Base-by-base conservation (phyloP, 2,797 vertebrate species). In the Danio kyathit region DNA sequence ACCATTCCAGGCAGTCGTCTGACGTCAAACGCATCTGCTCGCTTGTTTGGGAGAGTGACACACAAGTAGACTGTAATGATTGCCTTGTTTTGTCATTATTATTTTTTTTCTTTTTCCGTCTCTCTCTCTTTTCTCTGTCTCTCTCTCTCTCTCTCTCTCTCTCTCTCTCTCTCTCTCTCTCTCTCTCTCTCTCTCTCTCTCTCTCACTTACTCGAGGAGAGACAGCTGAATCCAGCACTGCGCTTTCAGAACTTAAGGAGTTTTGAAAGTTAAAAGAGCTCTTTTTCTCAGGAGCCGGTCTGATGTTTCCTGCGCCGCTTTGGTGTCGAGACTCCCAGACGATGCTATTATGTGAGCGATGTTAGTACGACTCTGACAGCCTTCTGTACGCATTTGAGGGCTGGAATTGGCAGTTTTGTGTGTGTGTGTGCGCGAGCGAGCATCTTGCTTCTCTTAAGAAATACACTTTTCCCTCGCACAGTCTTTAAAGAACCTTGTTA, bases 401-500 rank as follows among this genome's bases (percentile, higher is more conserved):
- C 75, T 61, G 52, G 81, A 84, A 86, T 83, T 86, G 82, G 83
- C 80, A 74, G 60, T 74, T 57, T 79, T 75, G 81, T 78, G 81
- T 66, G 78, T 8, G 74, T 5, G 44, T 56, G 80, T 40, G 57
- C 54, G 70, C 17, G 43, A 59, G 38, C 46, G 80, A n/a, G 74
- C 88, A 87, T 91, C 91, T 90, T 88, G 80, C 75, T 77, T 86
- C 89, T 94, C 86, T 92, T 93, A 91, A 92, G 90, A 94, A 92
- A 92, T 90, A 90, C 92, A 92, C 91, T 84, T 92, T 86, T 73
- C 91, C 90, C 92, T 92, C 89, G 86, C 90, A 88, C 87, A 81
- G 91, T 91, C 93, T 94, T 94, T 94, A 91, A 93, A 94, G 92
- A 93, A 89, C 91, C 91, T 91, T 95, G 94, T 94, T 93, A 91